Evolutionary conservation across 2,797 vertebrate species (phyloP).

Genomic region (Myotis myotis): DNA sequence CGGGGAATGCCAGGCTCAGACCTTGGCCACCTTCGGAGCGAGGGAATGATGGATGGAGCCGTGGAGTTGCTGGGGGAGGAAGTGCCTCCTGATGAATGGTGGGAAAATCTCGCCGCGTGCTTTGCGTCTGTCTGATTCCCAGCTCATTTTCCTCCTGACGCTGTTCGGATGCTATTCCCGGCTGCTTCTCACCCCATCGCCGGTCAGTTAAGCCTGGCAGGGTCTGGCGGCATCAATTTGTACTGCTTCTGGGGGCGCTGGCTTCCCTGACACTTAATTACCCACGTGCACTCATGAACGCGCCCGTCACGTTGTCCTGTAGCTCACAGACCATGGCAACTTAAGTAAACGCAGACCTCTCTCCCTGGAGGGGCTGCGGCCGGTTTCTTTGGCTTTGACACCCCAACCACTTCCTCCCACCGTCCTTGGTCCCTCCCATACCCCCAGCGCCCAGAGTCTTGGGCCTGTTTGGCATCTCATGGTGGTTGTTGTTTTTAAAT

Average conservation of each 20-base stretch:
- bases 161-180: background rate
- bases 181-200: background rate
- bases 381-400: background rate
- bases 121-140: background rate
- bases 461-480: conserved; percentile 38
- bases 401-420: fast-evolving
- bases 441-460: conserved; percentile 31
- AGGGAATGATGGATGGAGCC: background rate
- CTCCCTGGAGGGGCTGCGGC: background rate
- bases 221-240: conserved; percentile 50
- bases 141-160: background rate
- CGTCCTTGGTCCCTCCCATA: background rate
- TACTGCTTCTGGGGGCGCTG: conserved; percentile 58
- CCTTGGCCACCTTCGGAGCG: background rate
- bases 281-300: conserved; percentile 43
- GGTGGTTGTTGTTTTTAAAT: no score
- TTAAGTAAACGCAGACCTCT: background rate
- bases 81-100: background rate
- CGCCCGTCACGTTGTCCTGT: conserved; percentile 53
- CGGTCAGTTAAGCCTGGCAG: conserved; percentile 59
- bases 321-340: conserved; percentile 64
- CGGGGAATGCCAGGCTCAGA: background rate
- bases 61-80: background rate
- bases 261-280: conserved; percentile 64
- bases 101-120: background rate